These are phyloP conservation scores for Maconellicoccus hirsutus DNA, from an alignment of 1,140 invertebrate species.

Conservation along the genomic window DNA sequence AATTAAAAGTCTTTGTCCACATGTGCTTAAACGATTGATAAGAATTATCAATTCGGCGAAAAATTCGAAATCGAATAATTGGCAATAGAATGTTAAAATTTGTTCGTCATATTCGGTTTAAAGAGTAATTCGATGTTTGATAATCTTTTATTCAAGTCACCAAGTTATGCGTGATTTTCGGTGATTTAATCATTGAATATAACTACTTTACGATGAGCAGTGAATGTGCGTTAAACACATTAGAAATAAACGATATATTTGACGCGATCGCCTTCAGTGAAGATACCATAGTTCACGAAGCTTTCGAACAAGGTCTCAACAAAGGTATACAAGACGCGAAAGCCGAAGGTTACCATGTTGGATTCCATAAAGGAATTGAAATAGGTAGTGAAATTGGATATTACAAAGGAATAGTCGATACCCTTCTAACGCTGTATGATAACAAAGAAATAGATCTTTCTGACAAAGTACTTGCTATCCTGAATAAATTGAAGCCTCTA, in stretches of 20 bases:
- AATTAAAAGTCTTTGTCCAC: too few species aligned
- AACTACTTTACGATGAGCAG: background rate
- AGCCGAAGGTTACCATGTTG: conserved; percentile 33
- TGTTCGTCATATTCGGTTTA: too few species aligned
- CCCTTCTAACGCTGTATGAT: conserved; percentile 13
- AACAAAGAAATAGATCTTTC: conserved; percentile 23
- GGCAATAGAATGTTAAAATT: too few species aligned
- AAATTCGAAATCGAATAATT: too few species aligned
- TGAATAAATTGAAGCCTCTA: conserved; percentile 30
- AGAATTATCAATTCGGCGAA: too few species aligned
- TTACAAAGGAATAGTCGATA: conserved; percentile 29
- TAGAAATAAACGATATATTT: conserved; percentile 25
- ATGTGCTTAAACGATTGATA: too few species aligned
- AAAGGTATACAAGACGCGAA: conserved; percentile 32
- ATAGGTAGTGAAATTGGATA: conserved; percentile 35
- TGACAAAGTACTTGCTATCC: conserved; percentile 26
- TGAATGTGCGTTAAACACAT: background rate
- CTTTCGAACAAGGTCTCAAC: conserved; percentile 32
- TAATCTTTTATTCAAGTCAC: too few species aligned
- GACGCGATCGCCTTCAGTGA: conserved; percentile 33
- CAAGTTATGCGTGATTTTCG: too few species aligned
- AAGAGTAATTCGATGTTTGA: too few species aligned
- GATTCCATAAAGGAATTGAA: conserved; percentile 34
- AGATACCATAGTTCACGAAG: conserved; percentile 27
- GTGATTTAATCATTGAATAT: too few species aligned